A percentile compares a stretch with the other conserved stretches of the same genome.
phyloP scores from a whole-genome alignment of 1,140 invertebrate genomes.

The Sminthurides bifidus region DNA sequence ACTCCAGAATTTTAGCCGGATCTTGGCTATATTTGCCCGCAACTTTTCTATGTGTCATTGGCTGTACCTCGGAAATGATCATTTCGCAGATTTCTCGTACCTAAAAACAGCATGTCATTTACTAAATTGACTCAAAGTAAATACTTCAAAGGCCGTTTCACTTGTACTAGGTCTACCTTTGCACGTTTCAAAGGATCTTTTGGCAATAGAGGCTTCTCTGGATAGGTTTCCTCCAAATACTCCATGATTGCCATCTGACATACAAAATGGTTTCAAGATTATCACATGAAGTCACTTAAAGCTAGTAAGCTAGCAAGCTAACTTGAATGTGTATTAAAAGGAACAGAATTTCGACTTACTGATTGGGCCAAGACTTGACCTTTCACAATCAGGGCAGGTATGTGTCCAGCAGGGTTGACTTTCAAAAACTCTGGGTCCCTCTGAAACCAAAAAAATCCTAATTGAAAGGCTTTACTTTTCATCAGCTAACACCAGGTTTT shows the following conservation, averaged over 20 bases:
- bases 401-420: slow-evolving; percentile 85
- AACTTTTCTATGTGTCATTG: slow-evolving; percentile 82
- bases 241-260: slow-evolving; percentile 75
- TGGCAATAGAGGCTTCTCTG: slow-evolving; percentile 69
- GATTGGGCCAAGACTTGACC: slow-evolving; percentile 65
- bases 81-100: slow-evolving; percentile 67
- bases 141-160: not conserved
- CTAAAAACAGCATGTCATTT: not conserved
- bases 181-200: slow-evolving; percentile 71
- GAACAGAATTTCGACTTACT: slow-evolving; percentile 40
- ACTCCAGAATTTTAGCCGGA: slow-evolving; percentile 50
- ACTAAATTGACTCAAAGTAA: not conserved
- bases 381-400: slow-evolving; percentile 77
- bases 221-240: slow-evolving; percentile 84
- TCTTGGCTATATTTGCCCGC: slow-evolving; percentile 49
- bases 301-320: not conserved
- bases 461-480: too few species aligned
- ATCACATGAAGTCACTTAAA: not conserved
- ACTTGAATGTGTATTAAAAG: too few species aligned
- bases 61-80: slow-evolving; percentile 87
- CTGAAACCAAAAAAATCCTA: slow-evolving; percentile 36
- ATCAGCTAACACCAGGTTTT: too few species aligned
- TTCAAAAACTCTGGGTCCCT: slow-evolving; percentile 75
- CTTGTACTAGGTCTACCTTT: slow-evolving; percentile 48
- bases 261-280: not conserved